These are phyloP conservation scores for Balanococcus diminutus DNA, from an alignment of 2,888 invertebrate genomes.

Conservation along the genomic window DNA sequence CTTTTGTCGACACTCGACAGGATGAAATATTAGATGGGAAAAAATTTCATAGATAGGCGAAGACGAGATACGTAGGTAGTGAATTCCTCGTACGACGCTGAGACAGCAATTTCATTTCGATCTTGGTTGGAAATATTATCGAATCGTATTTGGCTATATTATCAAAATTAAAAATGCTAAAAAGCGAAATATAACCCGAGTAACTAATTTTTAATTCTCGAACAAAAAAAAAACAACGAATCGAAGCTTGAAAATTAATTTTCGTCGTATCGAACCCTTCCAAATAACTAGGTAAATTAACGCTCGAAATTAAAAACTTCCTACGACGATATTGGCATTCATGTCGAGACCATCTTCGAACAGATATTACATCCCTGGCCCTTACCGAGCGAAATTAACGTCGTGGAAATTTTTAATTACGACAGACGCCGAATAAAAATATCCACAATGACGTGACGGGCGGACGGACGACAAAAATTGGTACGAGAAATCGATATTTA, in stretches of 20 bases:
- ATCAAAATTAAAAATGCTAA: too few species aligned
- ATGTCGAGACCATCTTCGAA: neutral
- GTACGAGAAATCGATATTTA: slow-evolving; percentile 9
- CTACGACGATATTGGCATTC: neutral
- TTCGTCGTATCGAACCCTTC: neutral
- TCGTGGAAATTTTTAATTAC: slow-evolving; percentile 16
- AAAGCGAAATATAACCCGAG: too few species aligned
- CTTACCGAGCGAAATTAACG: slow-evolving; percentile 12
- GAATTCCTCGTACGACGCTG: neutral
- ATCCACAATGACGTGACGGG: neutral
- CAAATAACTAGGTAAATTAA: neutral
- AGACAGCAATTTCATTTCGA: neutral
- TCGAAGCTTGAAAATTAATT: neutral
- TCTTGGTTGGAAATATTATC: too few species aligned
- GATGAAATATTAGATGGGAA: neutral
- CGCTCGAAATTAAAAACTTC: neutral
- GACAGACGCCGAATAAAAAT: neutral
- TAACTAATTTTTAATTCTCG: neutral
- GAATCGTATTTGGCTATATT: too few species aligned
- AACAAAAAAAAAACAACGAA: neutral
- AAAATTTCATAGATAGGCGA: neutral
- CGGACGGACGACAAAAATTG: neutral
- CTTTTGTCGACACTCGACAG: neutral
- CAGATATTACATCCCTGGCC: neutral
- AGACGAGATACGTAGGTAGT: too few species aligned